Evolutionary conservation across 1,140 invertebrate species (phyloP), one percentile per base, ranked within the genome.

Genomic region (Zaprionus gabonicus): DNA sequence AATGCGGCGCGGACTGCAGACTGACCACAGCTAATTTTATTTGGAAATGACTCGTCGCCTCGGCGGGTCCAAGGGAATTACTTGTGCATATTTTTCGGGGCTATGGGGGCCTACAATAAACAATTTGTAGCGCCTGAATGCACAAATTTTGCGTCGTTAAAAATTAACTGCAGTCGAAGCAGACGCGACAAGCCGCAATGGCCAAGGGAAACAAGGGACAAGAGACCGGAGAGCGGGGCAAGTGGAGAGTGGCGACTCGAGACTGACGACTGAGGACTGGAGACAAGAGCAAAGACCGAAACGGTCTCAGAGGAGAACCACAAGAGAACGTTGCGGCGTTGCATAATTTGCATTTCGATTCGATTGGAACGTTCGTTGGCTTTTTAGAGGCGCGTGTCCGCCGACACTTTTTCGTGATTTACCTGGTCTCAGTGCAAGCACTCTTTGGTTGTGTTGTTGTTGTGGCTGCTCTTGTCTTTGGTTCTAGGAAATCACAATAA

Each of bases 281-380:
- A 67, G 64, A 73, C 71, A 60, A 67, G 46, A 41, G 34, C 28
- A 20, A 49, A 41, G 57, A 49, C 51, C 53, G 67, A 64, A 75
- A 70, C 66, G 51, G 34, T 53, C 6, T 57, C 53, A 55, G 51
- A 56, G 44, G 31, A 62, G n/a, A 57, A 56, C 55, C 67, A 36
- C 78, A 71, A 62, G 64, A 71, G 64, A 74, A 77, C 71, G 63
- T 79, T 76, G 76, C 67, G 71, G 78, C 76, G 66, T 90, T 90
- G 86, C 86, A 90, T 90, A 90, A 90, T 90, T 90, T 90, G 86
- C 86, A 90, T 90, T 90, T 90, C 86, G 86, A 91, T 90, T 91
- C 86, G 86, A 90, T 90, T 85, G 83, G 76, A 87, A 77, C 76
- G 76, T 74, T 81, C 74, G 80, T 71, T 84, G 72, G 60, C 63